A percentile compares a stretch with the other conserved stretches of the same genome.
Conservation (phyloP, 2,888 invertebrate species). For the Cordilura impudica region DNA sequence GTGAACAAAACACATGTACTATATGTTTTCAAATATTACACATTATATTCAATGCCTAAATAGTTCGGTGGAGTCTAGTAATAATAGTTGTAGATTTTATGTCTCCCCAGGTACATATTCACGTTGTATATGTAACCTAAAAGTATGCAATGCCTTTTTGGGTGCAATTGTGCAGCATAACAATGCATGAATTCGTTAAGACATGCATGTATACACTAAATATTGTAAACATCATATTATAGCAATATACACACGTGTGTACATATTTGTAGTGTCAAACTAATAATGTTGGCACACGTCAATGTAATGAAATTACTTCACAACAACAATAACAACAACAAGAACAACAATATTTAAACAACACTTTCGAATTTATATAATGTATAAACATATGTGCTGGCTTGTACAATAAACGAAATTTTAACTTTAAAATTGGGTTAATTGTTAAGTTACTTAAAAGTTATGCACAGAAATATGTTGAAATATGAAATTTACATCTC, state of each 20-base stretch:
- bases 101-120: neutral
- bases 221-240: conserved; percentile 6
- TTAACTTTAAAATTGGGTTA: neutral
- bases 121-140: conserved; percentile 6
- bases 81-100: neutral
- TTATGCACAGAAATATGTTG: no score
- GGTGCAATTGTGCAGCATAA: conserved; percentile 28
- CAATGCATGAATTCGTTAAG: neutral
- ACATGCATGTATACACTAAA: conserved; percentile 5
- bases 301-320: conserved; percentile 57
- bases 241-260: conserved; percentile 12
- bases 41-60: neutral
- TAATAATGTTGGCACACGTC: conserved; percentile 60
- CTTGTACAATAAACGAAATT: neutral
- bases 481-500: no score
- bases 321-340: conserved; percentile 19
- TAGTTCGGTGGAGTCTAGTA: neutral
- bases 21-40: no score
- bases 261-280: conserved; percentile 52
- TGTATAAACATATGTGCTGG: conserved; percentile 3
- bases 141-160: conserved; percentile 37
- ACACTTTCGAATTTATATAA: conserved; percentile 22
- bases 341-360: conserved; percentile 18
- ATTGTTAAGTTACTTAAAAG: neutral
- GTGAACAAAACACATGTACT: neutral